Conservation (phyloP, 2,797 vertebrate species). For the Tenualosa thibaudeaui region DNA sequence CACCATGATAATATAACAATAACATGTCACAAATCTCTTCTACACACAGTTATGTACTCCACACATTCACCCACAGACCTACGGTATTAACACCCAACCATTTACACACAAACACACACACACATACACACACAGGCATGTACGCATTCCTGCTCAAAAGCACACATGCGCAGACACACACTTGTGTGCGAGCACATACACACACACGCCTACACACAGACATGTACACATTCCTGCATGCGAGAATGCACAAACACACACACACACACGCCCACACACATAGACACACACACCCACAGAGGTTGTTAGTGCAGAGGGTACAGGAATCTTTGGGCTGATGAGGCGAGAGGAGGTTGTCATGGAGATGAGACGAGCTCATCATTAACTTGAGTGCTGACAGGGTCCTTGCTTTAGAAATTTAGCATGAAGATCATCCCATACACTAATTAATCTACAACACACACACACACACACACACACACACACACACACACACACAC, state of each 20-base stretch:
- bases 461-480: conserved; percentile 27
- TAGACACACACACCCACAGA: neutral
- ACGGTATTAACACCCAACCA: neutral
- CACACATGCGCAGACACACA: neutral
- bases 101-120: neutral
- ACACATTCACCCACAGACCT: neutral
- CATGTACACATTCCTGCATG: neutral
- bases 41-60: neutral
- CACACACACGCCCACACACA: neutral
- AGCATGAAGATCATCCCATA: conserved; percentile 69
- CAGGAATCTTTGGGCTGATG: conserved; percentile 58
- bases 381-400: conserved; percentile 67
- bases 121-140: neutral
- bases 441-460: conserved; percentile 65
- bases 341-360: conserved; percentile 73
- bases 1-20: neutral
- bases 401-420: conserved; percentile 66
- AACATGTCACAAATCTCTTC: neutral
- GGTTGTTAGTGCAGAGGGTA: conserved; percentile 17
- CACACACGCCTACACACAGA: neutral
- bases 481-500: conserved; percentile 25
- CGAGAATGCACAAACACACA: neutral
- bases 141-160: neutral
- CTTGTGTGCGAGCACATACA: neutral
- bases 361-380: conserved; percentile 75